Base-by-base conservation (phyloP, 2,797 vertebrate species). In the Champsocephalus gunnari region DNA sequence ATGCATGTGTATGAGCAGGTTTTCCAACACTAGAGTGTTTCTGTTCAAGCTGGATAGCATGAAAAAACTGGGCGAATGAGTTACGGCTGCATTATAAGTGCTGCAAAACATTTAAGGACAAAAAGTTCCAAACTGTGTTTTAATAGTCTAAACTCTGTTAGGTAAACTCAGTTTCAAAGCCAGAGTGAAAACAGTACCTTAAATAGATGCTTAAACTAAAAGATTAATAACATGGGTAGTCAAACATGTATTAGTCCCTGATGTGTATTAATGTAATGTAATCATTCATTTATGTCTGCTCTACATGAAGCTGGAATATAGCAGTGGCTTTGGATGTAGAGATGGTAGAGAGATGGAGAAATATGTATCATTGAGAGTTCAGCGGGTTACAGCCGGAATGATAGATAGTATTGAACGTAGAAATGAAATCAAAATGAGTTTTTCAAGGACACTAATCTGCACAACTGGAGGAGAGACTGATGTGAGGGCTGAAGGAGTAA, bases 241-340 rank as follows among this genome's bases (percentile, higher is more conserved):
- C 73, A 71, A 84, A 71, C 75, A 74, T 79, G 41, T 71, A 72
- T 66, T 78, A 74, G 58, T 64, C 57, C 38, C 53, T 62, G 62
- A 63, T 1, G 0, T 68, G 77, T 79, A 70, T 87, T 86, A 77
- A 92, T 91, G 76, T 60, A 73, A 75, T 57, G 51, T 58, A n/a
- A 87, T 90, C 32, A 89, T 79, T 88, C 61, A 88, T 92, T 86
- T 16, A 89, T 84, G 28, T 75, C 45, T 79, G 67, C 61, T 85
- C 70, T 56, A 76, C 82, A 78, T 87, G 67, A 58, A 76, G 60
- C 3, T 3, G 32, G 79, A 81, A 85, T 80, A 69, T 58, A 84
- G 73, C 67, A 5, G 38, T 59, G 66, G 69, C 72, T 77, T 86
- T 79, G 77, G 19, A 73, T 43, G 45, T 21, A 58, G 61, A 73